Evolutionary conservation across 2,888 invertebrate genomes (phyloP), one percentile per base, ranked within the genome.

Genomic region (Lacanobia oleracea): DNA sequence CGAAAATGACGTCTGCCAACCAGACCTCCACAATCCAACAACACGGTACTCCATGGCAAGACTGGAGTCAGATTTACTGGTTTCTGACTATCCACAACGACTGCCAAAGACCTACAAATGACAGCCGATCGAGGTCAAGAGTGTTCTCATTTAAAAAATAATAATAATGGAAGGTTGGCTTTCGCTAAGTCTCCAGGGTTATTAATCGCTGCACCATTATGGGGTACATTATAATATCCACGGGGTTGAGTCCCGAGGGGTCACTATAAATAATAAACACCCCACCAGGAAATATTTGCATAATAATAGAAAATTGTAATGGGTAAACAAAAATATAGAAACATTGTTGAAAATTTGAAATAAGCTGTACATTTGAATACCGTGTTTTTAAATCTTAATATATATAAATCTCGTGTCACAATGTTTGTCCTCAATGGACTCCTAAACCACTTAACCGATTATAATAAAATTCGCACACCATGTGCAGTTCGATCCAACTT

Each of bases 271-370:
- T 81, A 76, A 66, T 69, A 59, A 63, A 70, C 50, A 50, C 43
- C 62, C 76, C 18, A 43, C 63, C 59, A 62, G 14, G 48, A 63
- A 56, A 56, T 65, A 80, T 75, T 79, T 71, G 63, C 77, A 81
- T 79, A 60, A 76, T 64, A 81, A 76, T 67, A 69, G 54, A 56
- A 60, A 63, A 81, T 71, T 75, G 21, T 54, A 51, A 62, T 43
- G 27, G 40, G 48, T 50, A 50, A 23, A 59, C 37, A 37, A 59
- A 72, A 66, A 65, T 51, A 57, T 61, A 12, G 8, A 40, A 63
- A 60, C 48, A 18, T 12, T 18, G 37, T n/a, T n/a, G 23, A 54
- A 63, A 64, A 57, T 16, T 18, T 33, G 8, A 63, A 40, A 23
- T 59, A 37, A n/a, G 18, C 16, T 48, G 6, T 0, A 53, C 4